Evolutionary conservation across 1,140 invertebrate species (phyloP).

Genomic region (Nasonia vitripennis): DNA sequence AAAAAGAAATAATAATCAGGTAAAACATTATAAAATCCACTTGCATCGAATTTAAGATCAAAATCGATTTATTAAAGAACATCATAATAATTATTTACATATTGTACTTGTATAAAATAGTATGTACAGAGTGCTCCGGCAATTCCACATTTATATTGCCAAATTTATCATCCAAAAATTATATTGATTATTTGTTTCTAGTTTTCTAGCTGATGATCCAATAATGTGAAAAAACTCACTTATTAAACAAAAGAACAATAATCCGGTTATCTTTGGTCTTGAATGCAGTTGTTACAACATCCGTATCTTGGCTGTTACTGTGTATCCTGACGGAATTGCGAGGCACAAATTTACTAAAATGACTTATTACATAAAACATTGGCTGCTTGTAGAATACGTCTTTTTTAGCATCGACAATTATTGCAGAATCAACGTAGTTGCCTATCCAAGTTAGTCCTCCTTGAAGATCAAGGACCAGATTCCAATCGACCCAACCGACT

Average conservation of each 20-base stretch:
- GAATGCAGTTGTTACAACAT: slow-evolving; percentile 75
- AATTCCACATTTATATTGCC: slow-evolving; percentile 43
- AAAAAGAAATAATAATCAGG: no score
- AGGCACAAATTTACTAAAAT: slow-evolving; percentile 89
- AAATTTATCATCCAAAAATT: slow-evolving; percentile 13
- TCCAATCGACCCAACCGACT: slow-evolving; percentile 94
- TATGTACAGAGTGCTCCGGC: slow-evolving; percentile 39
- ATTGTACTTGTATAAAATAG: slow-evolving; percentile 45
- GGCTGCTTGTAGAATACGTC: slow-evolving; percentile 62
- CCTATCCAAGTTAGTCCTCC: slow-evolving; percentile 90
- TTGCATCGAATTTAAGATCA: no score
- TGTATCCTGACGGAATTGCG: slow-evolving; percentile 76
- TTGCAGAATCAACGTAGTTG: slow-evolving; percentile 86
- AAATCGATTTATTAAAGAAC: no score
- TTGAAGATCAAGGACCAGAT: slow-evolving; percentile 83
- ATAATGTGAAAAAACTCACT: slow-evolving; percentile 71
- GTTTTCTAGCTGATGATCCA: not conserved
- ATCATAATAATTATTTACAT: not conserved
- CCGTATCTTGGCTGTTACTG: slow-evolving; percentile 27
- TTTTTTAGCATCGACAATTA: slow-evolving; percentile 81
- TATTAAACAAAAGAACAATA: slow-evolving; percentile 80
- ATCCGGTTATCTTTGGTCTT: slow-evolving; percentile 75
- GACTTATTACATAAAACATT: slow-evolving; percentile 87
- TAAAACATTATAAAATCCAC: no score
- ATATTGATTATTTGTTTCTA: not conserved